phyloP scores from a whole-genome alignment of 2,797 vertebrate species.

The Karalla daura region DNA sequence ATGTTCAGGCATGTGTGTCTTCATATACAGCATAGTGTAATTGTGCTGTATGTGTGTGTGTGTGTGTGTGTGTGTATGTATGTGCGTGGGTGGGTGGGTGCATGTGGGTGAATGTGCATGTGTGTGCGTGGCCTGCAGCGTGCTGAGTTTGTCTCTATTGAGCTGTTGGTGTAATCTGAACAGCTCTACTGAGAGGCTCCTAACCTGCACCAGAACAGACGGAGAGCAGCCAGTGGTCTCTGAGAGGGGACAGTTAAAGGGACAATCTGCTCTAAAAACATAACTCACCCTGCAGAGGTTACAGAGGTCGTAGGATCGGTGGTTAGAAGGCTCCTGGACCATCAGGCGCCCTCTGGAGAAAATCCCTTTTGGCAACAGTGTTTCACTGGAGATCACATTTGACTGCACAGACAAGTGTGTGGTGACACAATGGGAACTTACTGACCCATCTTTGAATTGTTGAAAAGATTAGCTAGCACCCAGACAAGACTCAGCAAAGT shows the following conservation, averaged over 20 bases:
- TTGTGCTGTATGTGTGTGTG: not conserved
- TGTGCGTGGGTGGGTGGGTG: constrained; percentile 25
- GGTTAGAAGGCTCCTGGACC: constrained; percentile 16
- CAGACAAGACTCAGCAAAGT: no score
- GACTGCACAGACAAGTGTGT: no score
- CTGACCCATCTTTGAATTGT: no score
- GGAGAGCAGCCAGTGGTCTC: constrained; percentile 64
- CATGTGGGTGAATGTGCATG: constrained; percentile 5
- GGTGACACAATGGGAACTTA: no score
- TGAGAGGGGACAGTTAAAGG: constrained; percentile 50
- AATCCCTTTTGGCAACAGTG: constrained; percentile 13
- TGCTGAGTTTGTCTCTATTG: constrained; percentile 83
- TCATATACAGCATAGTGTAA: constrained; percentile 30
- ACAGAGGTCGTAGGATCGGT: constrained; percentile 8
- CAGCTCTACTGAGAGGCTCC: constrained; percentile 74
- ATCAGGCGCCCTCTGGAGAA: constrained; percentile 27
- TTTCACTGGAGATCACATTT: constrained; percentile 15
- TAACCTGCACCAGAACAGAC: constrained; percentile 66
- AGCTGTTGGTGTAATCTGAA: constrained; percentile 89
- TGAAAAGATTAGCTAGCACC: no score
- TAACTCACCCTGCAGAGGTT: constrained; percentile 44
- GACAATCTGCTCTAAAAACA: constrained; percentile 63
- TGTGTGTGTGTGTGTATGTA: constrained; percentile 13
- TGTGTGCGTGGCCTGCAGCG: constrained; percentile 50
- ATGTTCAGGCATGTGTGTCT: constrained; percentile 64